A percentile compares a stretch with the other conserved stretches of the same genome.
Evolutionary conservation across 2,113 vertebrate genomes (phyloP).

Genomic region (Grammomys dolichurus): DNA sequence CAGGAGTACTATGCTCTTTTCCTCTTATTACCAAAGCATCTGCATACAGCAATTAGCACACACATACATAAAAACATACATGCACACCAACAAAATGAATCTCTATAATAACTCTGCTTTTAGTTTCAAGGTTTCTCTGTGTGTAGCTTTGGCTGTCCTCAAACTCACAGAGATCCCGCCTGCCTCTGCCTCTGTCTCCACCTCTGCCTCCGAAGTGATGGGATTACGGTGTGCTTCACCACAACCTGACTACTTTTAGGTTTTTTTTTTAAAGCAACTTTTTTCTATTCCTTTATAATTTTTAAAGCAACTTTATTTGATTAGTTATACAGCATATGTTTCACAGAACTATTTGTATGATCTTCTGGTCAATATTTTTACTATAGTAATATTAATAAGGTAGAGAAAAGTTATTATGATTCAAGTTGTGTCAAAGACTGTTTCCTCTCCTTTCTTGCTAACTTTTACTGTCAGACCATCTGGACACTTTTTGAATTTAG

Average conservation of each 20-base stretch:
- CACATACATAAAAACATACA: neutral
- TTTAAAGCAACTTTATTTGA: neutral
- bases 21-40: neutral
- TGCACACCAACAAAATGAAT: neutral
- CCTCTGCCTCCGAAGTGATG: too few relatives aligned
- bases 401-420: neutral
- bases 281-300: too few relatives aligned
- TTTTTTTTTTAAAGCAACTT: too few relatives aligned
- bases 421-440: neutral
- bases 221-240: too few relatives aligned
- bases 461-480: neutral
- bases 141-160: too few relatives aligned
- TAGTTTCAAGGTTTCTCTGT: neutral
- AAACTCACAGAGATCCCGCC: too few relatives aligned
- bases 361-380: constrained; percentile 9
- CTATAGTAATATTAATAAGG: neutral
- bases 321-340: neutral
- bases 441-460: neutral
- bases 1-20: neutral
- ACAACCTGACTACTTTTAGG: too few relatives aligned
- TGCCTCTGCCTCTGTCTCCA: too few relatives aligned
- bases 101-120: neutral
- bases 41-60: neutral
- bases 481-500: neutral
- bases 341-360: constrained; percentile 12